Percentiles rank a stretch among this genome's conserved stretches.
Conservation (phyloP, 2,113 vertebrate species). For the Ailuropoda melanoleuca region DNA sequence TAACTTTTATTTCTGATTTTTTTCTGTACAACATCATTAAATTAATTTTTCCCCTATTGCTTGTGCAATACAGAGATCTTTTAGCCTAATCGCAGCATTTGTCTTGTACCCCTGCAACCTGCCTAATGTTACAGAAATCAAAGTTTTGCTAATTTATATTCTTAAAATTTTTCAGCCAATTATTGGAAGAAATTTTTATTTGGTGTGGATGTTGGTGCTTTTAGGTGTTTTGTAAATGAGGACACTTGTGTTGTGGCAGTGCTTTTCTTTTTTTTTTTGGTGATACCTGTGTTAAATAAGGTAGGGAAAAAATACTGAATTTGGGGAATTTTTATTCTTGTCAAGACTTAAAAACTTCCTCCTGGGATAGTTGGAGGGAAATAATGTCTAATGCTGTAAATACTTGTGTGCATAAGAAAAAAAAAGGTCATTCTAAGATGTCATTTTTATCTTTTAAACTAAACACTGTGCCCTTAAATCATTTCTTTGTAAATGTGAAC, state of each 20-base stretch:
- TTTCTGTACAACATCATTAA: slow-evolving; percentile 50
- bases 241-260: neutral
- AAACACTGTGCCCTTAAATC: neutral
- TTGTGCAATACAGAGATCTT: neutral
- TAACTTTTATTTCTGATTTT: slow-evolving; percentile 46
- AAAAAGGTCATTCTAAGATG: slow-evolving; percentile 26
- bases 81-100: neutral
- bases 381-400: neutral
- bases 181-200: slow-evolving; percentile 44
- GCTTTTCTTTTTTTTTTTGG: neutral
- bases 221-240: slow-evolving; percentile 36
- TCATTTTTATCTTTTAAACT: slow-evolving; percentile 49
- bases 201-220: neutral
- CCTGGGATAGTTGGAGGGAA: neutral
- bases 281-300: neutral
- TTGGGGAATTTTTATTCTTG: neutral
- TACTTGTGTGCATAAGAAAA: slow-evolving; percentile 36
- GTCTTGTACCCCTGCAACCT: neutral
- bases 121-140: neutral
- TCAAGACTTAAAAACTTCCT: slow-evolving; percentile 29
- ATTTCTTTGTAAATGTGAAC: slow-evolving; percentile 26
- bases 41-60: slow-evolving; percentile 47
- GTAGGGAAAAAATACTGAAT: neutral
- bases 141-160: slow-evolving; percentile 26
- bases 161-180: neutral